These are phyloP conservation scores for Phthorimaea operculella DNA, from an alignment of 1,140 invertebrate species.

Conservation along the genomic window DNA sequence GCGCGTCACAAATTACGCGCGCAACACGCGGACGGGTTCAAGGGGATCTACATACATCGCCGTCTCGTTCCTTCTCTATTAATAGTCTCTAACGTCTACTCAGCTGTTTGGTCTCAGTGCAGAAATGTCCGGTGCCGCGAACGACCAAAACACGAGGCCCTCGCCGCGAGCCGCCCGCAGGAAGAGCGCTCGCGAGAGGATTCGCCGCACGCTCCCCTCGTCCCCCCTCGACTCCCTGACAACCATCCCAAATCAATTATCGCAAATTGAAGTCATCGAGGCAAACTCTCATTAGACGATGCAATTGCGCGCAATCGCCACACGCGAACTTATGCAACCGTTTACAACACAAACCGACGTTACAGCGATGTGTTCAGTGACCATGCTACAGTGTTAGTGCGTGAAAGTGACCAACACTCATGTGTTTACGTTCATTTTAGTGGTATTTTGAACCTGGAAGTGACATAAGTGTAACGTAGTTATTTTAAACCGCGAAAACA, in stretches of 20 bases:
- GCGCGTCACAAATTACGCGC: slow-evolving; percentile 50
- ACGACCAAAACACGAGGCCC: slow-evolving; percentile 37
- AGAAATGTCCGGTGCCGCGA: slow-evolving; percentile 58
- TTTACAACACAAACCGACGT: slow-evolving; percentile 38
- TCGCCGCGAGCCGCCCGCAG: slow-evolving; percentile 17
- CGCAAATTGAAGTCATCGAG: slow-evolving; percentile 28
- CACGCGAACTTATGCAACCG: slow-evolving; percentile 46
- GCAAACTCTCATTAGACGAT: slow-evolving; percentile 39
- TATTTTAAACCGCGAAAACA: slow-evolving; percentile 54
- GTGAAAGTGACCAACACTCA: slow-evolving; percentile 20
- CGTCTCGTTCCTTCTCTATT: slow-evolving; percentile 61
- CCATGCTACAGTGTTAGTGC: slow-evolving; percentile 33
- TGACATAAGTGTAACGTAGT: slow-evolving; percentile 18
- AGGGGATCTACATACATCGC: slow-evolving; percentile 62
- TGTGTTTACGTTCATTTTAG: slow-evolving; percentile 13
- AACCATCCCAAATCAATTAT: slow-evolving; percentile 3
- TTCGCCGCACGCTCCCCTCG: slow-evolving; percentile 1
- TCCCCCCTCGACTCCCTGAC: neutral
- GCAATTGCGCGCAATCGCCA: slow-evolving; percentile 41
- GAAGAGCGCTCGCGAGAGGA: slow-evolving; percentile 5
- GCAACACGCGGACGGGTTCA: slow-evolving; percentile 55
- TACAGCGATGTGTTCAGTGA: slow-evolving; percentile 42
- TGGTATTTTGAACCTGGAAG: neutral
- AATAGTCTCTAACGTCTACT: slow-evolving; percentile 60
- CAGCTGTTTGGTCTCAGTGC: slow-evolving; percentile 58